A percentile compares a stretch with the other conserved stretches of the same genome.
phyloP scores from a whole-genome alignment of 2,797 vertebrate species.

The Peromyscus aztecus region DNA sequence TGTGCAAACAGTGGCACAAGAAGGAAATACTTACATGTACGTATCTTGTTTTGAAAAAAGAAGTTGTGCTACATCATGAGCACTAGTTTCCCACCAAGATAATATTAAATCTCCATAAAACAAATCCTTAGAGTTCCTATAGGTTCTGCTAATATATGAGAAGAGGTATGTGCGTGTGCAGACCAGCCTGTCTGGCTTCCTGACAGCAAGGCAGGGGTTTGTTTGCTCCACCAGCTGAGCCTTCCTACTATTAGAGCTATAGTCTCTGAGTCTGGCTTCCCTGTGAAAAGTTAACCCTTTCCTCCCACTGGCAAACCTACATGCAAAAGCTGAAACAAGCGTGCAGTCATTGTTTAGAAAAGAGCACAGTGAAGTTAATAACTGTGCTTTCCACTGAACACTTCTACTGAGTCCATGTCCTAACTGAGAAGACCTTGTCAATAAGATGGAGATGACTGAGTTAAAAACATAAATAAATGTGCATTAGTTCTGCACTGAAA shows the following conservation, averaged over 20 bases:
- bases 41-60: neutral
- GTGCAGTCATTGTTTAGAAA: neutral
- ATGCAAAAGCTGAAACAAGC: neutral
- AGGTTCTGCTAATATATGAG: neutral
- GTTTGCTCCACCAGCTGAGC: neutral
- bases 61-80: neutral
- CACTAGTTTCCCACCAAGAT: neutral
- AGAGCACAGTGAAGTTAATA: neutral
- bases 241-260: neutral
- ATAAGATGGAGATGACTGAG: neutral
- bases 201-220: neutral
- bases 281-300: neutral
- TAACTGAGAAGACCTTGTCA: neutral
- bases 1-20: neutral
- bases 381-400: too few species aligned
- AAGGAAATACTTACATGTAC: neutral
- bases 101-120: neutral
- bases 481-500: neutral
- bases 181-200: fast-evolving
- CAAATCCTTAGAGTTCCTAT: neutral
- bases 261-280: neutral
- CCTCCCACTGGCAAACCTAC: neutral
- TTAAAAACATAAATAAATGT: neutral
- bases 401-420: neutral
- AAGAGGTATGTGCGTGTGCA: too few species aligned